Conservation (phyloP, 2,113 vertebrate species). For the Percina caprodes region DNA sequence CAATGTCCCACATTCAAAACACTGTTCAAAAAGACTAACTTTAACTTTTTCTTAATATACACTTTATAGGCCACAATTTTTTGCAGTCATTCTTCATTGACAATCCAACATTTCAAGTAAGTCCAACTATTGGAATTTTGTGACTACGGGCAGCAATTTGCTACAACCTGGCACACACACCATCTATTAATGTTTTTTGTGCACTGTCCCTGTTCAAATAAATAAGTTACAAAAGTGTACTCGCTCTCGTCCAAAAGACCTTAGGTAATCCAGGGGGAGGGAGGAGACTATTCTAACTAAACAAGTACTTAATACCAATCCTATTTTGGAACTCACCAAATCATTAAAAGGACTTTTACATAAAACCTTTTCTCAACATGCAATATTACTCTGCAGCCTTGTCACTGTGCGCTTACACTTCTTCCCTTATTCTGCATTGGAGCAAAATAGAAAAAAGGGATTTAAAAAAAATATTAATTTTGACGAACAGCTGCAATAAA, state of each 20-base stretch:
- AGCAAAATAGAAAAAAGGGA: conserved; percentile 30
- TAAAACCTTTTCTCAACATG: conserved; percentile 35
- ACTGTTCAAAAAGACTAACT: conserved; percentile 43
- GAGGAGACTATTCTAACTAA: neutral
- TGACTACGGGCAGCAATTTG: too few species aligned
- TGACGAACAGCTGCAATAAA: conserved; percentile 22
- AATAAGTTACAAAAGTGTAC: neutral
- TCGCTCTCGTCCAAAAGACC: conserved; percentile 12
- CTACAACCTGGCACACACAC: too few species aligned
- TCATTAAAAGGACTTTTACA: conserved; percentile 42
- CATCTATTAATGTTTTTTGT: too few species aligned
- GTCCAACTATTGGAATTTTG: conserved; percentile 35
- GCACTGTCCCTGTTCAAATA: too few species aligned
- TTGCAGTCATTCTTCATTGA: conserved; percentile 3
- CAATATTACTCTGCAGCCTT: conserved; percentile 5
- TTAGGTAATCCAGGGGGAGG: neutral
- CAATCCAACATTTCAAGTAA: conserved; percentile 64
- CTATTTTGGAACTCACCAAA: conserved; percentile 33
- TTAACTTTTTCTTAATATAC: conserved; percentile 42
- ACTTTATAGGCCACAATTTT: conserved; percentile 45
- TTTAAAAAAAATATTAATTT: conserved; percentile 16
- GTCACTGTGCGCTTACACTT: conserved; percentile 28
- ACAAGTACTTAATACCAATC: neutral
- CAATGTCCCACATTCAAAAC: conserved; percentile 74
- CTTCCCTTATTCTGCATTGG: conserved; percentile 7